Conservation (phyloP, 2,888 invertebrate genomes). For the Euproctis similis region DNA sequence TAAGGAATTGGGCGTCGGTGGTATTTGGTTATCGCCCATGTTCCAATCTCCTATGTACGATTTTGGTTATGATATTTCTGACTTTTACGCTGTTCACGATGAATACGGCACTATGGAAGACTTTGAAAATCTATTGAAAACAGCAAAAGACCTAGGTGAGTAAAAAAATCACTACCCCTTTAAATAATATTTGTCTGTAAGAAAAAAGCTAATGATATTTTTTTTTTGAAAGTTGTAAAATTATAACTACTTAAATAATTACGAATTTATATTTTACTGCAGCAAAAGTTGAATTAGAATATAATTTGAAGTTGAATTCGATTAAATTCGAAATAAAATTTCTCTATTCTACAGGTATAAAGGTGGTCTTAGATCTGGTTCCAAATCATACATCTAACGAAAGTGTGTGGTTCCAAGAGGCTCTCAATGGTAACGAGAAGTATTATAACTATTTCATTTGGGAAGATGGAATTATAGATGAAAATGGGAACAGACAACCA, state of each 20-base stretch:
- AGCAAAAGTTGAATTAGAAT: too few relatives aligned
- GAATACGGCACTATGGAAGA: conserved; percentile 84
- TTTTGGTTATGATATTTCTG: conserved; percentile 86
- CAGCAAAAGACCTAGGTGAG: conserved; percentile 67
- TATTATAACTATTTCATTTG: conserved; percentile 86
- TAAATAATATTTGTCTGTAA: background rate
- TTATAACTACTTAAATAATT: too few relatives aligned
- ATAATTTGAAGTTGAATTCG: background rate
- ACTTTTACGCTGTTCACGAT: conserved; percentile 81
- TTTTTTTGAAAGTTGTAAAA: too few relatives aligned
- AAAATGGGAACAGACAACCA: conserved; percentile 65
- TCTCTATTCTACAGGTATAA: conserved; percentile 50
- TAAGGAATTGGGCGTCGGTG: conserved; percentile 78
- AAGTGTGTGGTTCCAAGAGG: conserved; percentile 89
- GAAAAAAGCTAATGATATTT: background rate
- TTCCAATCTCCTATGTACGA: conserved; percentile 84
- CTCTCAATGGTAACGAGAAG: conserved; percentile 75
- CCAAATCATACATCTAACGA: conserved; percentile 86
- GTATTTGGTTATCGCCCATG: conserved; percentile 86
- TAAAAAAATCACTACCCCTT: background rate
- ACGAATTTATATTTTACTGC: too few relatives aligned
- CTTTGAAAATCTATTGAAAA: conserved; percentile 75
- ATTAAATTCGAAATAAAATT: too few relatives aligned
- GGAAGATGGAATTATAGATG: conserved; percentile 73
- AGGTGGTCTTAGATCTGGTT: conserved; percentile 79